Conservation (phyloP, 2,888 invertebrate genomes). For the Nebria brevicollis region DNA sequence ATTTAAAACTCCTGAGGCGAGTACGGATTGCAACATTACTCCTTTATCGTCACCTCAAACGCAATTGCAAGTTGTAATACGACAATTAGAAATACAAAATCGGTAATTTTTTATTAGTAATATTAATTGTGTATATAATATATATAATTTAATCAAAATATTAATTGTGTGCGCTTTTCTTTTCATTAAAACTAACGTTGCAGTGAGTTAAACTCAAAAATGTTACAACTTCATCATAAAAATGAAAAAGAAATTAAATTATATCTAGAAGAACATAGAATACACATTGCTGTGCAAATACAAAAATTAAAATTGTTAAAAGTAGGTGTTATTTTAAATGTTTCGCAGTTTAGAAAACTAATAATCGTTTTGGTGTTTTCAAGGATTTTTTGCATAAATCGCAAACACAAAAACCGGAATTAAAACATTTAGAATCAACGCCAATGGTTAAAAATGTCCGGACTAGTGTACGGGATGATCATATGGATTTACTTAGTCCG, state of each 20-base stretch:
- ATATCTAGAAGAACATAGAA: constrained; percentile 71
- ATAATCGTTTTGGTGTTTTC: constrained; percentile 3
- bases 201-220: constrained; percentile 67
- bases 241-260: constrained; percentile 64
- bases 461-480: constrained; percentile 57
- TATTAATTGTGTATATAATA: constrained; percentile 9
- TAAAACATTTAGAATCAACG: constrained; percentile 55
- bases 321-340: constrained; percentile 59
- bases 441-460: constrained; percentile 55
- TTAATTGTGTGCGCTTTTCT: no score
- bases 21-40: constrained; percentile 46
- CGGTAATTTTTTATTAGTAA: constrained; percentile 57
- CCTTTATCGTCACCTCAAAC: constrained; percentile 66
- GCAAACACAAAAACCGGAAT: constrained; percentile 44
- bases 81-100: constrained; percentile 76
- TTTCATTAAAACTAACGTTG: no score
- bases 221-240: constrained; percentile 56
- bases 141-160: neutral
- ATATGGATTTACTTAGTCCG: constrained; percentile 68
- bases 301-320: constrained; percentile 73
- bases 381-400: constrained; percentile 54
- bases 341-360: neutral
- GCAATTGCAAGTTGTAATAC: constrained; percentile 77
- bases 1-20: constrained; percentile 51
- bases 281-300: constrained; percentile 73